A percentile compares a stretch with the other conserved stretches of the same genome.
Conservation (phyloP, 2,797 vertebrate genomes). For the Odontamblyopus lacepedii region DNA sequence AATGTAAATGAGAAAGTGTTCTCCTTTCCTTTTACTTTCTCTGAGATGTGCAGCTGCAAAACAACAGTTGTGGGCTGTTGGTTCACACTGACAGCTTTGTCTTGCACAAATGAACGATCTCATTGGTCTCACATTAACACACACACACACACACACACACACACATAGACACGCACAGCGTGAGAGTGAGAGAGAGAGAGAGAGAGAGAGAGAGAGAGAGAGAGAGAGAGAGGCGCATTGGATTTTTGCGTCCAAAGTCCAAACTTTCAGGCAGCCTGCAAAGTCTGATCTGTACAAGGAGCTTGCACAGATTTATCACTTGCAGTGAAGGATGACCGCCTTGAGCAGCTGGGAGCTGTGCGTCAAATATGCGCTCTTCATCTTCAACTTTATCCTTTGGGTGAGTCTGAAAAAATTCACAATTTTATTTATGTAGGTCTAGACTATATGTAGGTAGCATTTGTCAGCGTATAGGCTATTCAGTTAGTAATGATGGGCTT, state of each 20-base stretch:
- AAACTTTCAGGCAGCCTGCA: not conserved
- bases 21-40: not conserved
- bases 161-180: not conserved
- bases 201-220: not conserved
- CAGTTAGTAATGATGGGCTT: no score
- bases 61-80: slow-evolving; percentile 50
- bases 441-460: no score
- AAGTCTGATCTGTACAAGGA: not conserved
- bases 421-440: not conserved
- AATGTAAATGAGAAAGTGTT: not conserved
- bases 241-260: not conserved
- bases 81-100: slow-evolving; percentile 62
- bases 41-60: slow-evolving; percentile 44
- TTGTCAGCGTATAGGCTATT: no score
- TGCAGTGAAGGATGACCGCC: slow-evolving; percentile 60
- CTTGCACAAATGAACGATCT: slow-evolving; percentile 39
- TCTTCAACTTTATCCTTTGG: slow-evolving; percentile 81
- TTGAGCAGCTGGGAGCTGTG: slow-evolving; percentile 74
- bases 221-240: not conserved
- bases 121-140: slow-evolving; percentile 21
- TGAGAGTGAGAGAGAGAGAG: not conserved
- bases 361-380: slow-evolving; percentile 77
- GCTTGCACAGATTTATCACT: not conserved
- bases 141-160: slow-evolving; percentile 6
- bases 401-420: slow-evolving; percentile 55